Percentiles rank a stretch among this genome's conserved stretches.
Conservation (phyloP, 35 echinoderm and acorn worm species). For the Heliocidaris erythrogramma region DNA sequence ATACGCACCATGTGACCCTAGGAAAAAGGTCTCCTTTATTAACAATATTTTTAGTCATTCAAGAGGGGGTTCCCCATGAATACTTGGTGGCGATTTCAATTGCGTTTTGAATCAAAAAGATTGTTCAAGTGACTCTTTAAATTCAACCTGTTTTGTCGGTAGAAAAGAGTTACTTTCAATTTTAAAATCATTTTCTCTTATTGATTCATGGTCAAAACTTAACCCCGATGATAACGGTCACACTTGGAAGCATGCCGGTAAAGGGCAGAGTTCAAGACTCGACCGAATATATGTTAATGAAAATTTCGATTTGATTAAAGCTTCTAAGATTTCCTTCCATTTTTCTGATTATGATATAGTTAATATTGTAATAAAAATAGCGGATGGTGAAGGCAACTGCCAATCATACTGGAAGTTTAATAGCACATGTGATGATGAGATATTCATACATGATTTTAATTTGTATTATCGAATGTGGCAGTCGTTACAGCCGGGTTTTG, state of each 20-base stretch:
- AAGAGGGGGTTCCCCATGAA: too few species aligned
- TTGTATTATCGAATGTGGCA: background rate
- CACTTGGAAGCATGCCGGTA: background rate
- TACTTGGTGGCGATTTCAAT: too few species aligned
- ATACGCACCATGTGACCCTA: too few species aligned
- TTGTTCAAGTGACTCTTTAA: too few species aligned
- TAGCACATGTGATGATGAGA: background rate
- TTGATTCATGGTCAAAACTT: too few species aligned
- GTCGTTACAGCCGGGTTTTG: background rate
- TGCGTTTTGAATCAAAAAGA: too few species aligned
- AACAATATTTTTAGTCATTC: too few species aligned
- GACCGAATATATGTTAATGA: background rate
- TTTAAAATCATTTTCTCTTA: too few species aligned
- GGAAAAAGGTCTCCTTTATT: too few species aligned
- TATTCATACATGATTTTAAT: background rate
- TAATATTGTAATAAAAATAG: background rate
- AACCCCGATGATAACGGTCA: background rate
- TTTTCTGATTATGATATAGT: background rate
- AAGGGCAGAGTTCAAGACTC: background rate
- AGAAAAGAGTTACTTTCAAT: too few species aligned
- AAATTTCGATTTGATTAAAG: background rate
- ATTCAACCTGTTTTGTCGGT: too few species aligned
- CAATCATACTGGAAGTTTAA: constrained; percentile 19
- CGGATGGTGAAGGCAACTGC: background rate
- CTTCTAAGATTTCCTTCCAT: background rate